Percentiles rank a stretch among this genome's conserved stretches.
phyloP scores from a whole-genome alignment of 2,797 vertebrate species.

The Danio choprae region DNA sequence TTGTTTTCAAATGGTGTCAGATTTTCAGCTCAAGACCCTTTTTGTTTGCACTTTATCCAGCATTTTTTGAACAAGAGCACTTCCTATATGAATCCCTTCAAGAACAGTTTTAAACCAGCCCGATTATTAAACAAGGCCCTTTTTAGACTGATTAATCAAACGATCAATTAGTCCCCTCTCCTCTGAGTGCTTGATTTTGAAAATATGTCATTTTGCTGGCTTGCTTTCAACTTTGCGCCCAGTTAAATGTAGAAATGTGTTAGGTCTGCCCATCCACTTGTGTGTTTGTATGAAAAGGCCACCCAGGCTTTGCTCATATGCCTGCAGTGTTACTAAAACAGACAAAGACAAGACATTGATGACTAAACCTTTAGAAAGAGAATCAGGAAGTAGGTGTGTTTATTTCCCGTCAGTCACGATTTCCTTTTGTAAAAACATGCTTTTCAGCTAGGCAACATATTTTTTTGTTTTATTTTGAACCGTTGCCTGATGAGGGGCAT shows the following conservation, averaged over 20 bases:
- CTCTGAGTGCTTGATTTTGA: neutral
- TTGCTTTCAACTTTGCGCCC: neutral
- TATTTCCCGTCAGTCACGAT: constrained; percentile 40
- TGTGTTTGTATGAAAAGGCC: constrained; percentile 38
- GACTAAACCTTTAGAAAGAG: constrained; percentile 33
- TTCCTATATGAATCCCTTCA: neutral
- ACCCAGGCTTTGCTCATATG: constrained; percentile 15
- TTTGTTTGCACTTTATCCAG: no score
- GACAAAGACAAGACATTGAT: constrained; percentile 35
- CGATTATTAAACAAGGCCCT: no score
- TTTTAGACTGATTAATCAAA: no score
- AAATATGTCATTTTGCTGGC: neutral
- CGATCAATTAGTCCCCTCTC: neutral
- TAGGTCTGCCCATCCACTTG: constrained; percentile 19
- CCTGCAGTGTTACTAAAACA: constrained; percentile 13
- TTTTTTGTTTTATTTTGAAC: constrained; percentile 27
- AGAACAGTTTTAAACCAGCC: no score
- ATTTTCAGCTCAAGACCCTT: no score
- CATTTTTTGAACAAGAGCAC: neutral
- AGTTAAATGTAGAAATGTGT: constrained; percentile 10
- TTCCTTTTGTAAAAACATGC: constrained; percentile 36
- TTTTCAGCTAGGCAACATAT: constrained; percentile 31
- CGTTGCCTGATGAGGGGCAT: constrained; percentile 11
- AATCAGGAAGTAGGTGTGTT: constrained; percentile 49
- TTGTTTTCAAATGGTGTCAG: neutral